phyloP scores from a whole-genome alignment of 2,113 vertebrate species.

The Caloenas nicobarica region DNA sequence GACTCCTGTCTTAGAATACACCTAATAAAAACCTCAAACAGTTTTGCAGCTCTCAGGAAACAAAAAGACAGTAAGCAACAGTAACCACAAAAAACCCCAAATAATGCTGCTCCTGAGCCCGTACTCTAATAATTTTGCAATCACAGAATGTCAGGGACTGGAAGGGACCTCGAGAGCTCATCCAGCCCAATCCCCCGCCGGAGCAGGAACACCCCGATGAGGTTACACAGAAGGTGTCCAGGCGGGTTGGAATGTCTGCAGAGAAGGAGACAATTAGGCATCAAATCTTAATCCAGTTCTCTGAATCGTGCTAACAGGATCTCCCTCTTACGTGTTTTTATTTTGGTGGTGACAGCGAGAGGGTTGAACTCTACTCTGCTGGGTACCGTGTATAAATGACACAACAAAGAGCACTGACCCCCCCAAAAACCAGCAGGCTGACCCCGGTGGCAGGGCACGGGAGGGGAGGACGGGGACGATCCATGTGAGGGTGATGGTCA shows the following conservation, averaged over 20 bases:
- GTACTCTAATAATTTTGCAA: background rate
- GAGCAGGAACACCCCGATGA: no score
- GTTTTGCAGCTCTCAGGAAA: background rate
- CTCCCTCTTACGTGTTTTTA: fast-evolving
- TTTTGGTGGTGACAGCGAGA: fast-evolving
- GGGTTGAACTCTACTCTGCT: background rate
- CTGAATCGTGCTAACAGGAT: no score
- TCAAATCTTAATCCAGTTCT: background rate
- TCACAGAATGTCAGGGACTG: no score
- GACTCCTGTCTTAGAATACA: fast-evolving
- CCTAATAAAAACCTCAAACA: background rate
- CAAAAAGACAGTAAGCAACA: background rate
- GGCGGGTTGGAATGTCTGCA: no score
- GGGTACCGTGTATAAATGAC: fast-evolving
- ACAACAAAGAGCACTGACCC: fast-evolving
- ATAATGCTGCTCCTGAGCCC: background rate
- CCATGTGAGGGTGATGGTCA: fast-evolving
- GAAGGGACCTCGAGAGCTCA: no score
- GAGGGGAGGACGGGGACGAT: no score
- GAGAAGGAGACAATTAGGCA: no score
- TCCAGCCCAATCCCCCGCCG: no score
- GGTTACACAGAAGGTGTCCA: no score
- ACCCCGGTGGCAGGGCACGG: fast-evolving
- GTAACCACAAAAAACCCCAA: no score
- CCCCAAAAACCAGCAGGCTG: fast-evolving